A percentile compares a stretch with the other conserved stretches of the same genome.
Evolutionary conservation across 2,888 invertebrate species (phyloP).

Genomic region (Sericinus montela): DNA sequence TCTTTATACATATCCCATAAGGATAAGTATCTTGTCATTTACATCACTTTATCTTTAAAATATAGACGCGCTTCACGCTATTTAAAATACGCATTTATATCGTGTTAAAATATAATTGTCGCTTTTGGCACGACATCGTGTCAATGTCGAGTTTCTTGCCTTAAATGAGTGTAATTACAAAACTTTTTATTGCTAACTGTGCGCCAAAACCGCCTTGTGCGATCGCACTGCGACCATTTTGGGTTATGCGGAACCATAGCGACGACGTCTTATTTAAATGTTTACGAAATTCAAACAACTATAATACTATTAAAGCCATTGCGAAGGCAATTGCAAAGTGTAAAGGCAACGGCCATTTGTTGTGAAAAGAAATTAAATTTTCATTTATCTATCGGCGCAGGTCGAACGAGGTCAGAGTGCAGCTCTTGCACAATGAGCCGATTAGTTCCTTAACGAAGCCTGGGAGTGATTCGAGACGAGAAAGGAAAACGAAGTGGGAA

Average conservation of each 20-base stretch:
- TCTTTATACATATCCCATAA: neutral
- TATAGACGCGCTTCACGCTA: neutral
- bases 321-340: constrained; percentile 11
- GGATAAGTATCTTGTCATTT: too few species aligned
- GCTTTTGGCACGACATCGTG: constrained; percentile 73
- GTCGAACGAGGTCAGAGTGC: constrained; percentile 45
- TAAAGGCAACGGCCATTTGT: constrained; percentile 25
- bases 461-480: constrained; percentile 29
- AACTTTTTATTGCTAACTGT: constrained; percentile 75
- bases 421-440: constrained; percentile 51
- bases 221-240: constrained; percentile 34
- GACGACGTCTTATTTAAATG: constrained; percentile 35
- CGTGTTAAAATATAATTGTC: constrained; percentile 66
- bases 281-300: constrained; percentile 36
- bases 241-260: constrained; percentile 35
- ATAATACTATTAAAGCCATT: constrained; percentile 20
- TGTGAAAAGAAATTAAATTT: constrained; percentile 37
- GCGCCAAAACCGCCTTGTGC: constrained; percentile 66
- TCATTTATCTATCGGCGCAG: constrained; percentile 34
- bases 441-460: constrained; percentile 57
- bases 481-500: constrained; percentile 24
- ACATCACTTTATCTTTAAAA: too few species aligned
- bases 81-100: constrained; percentile 29
- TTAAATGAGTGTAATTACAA: constrained; percentile 76
- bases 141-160: constrained; percentile 64